phyloP scores from a whole-genome alignment of 2,888 invertebrate genomes.

The Entomobrya proxima region DNA sequence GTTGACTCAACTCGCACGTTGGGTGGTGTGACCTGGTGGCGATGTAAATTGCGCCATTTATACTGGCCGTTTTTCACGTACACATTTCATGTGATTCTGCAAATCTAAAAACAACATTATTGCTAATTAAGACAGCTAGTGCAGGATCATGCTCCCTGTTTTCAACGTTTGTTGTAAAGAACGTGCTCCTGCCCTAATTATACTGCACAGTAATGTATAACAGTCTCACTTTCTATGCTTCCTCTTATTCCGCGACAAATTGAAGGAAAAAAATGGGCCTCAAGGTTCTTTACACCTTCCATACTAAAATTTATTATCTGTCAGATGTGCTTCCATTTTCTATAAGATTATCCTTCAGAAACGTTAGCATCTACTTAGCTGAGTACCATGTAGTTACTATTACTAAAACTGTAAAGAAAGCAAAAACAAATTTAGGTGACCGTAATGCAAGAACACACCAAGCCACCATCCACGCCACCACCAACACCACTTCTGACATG shows the following conservation, averaged over 20 bases:
- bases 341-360: conserved; percentile 10
- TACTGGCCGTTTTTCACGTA: neutral
- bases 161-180: neutral
- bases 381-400: neutral
- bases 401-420: neutral
- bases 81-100: neutral
- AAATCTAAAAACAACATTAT: neutral
- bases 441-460: conserved; percentile 51
- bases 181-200: conserved; percentile 63
- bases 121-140: conserved; percentile 36
- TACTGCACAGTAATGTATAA: neutral
- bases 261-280: conserved; percentile 38
- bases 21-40: no score
- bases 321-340: conserved; percentile 32
- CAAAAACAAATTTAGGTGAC: conserved; percentile 49
- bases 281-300: conserved; percentile 65
- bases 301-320: conserved; percentile 52
- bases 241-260: conserved; percentile 25
- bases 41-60: no score
- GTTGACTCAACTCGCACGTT: no score
- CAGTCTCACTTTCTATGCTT: conserved; percentile 53
- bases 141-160: conserved; percentile 9
- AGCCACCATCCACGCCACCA: conserved; percentile 36
- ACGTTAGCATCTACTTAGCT: neutral
- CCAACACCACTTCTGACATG: conserved; percentile 7